Evolutionary conservation across 2,888 invertebrate genomes (phyloP).

Genomic region (Habrosyne pyritoides): DNA sequence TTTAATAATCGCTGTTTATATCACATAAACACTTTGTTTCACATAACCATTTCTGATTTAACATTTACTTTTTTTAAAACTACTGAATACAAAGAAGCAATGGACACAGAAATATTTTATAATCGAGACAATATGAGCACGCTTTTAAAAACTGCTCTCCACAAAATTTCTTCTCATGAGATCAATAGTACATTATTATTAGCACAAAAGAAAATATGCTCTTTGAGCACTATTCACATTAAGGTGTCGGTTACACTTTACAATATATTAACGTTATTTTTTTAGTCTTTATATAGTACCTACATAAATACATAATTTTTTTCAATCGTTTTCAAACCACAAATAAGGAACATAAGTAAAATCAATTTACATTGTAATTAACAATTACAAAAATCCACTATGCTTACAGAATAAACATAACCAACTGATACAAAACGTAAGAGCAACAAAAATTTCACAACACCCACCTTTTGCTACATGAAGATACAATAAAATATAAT

Average conservation of each 20-base stretch:
- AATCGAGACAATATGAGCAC: constrained; percentile 35
- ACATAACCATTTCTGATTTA: constrained; percentile 38
- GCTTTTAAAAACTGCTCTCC: constrained; percentile 32
- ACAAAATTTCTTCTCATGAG: constrained; percentile 61
- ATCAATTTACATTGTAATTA: constrained; percentile 19
- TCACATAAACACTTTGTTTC: constrained; percentile 48
- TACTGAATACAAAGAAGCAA: constrained; percentile 18
- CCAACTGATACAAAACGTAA: constrained; percentile 21
- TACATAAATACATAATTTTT: constrained; percentile 29
- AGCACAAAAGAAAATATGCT: constrained; percentile 52
- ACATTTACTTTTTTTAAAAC: constrained; percentile 36
- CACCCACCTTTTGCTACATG: constrained; percentile 40
- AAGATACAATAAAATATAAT: constrained; percentile 35
- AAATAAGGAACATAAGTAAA: constrained; percentile 32
- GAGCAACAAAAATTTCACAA: constrained; percentile 35
- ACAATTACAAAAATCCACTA: constrained; percentile 25
- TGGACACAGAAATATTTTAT: constrained; percentile 44
- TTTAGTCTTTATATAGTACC: constrained; percentile 36
- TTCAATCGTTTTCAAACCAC: constrained; percentile 20
- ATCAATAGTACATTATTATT: constrained; percentile 58
- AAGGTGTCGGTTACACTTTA: constrained; percentile 42
- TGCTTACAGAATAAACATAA: constrained; percentile 28
- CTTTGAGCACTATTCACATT: constrained; percentile 53
- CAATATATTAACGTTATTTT: constrained; percentile 49
- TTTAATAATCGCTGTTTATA: constrained; percentile 39